Evolutionary conservation across 2,888 invertebrate genomes (phyloP), one percentile per base, ranked within the genome.

Genomic region (Toxonevra muliebris): DNA sequence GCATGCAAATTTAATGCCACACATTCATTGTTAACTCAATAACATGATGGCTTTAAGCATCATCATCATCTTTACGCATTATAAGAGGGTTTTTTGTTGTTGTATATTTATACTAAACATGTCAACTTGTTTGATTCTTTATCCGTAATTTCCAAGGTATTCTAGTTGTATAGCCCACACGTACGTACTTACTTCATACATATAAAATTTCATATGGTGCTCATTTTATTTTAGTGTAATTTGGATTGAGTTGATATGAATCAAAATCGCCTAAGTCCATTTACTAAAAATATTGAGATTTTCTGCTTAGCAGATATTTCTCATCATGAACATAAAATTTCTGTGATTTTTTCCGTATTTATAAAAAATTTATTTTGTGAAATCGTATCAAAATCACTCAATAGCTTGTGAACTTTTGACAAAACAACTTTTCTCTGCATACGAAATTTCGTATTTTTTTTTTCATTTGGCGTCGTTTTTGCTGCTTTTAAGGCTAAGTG

Each of bases 71-170:
- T 64, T 48, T 20, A 50, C n/a, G 64, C 19, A 10, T 41, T 17
- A 9, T 58, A 13, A 20, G 20, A 17, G 13, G 13, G 8, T 17
- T 42, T 9, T 13, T 20, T 50, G 52, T 13, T 9, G 20, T 43
- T 62, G 40, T 17, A 7, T 65, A 50, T 65, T 58, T 65, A 48
- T 58, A 58, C 54, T 53, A 53, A 65, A 65, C 53, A 60, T 60
- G 65, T 53, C 65, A 65, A 65, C 60, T 65, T 62, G 50, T 60
- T 71, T 69, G 53, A 71, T 73, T 75, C 69, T 73, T 70, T 69
- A 74, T 73, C 70, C 69, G 71, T 71, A 69, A 71, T 72, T 63
- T 70, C 69, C 74, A 71, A 71, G 73, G 77, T 61, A 72, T 73
- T 73, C 73, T 73, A 65, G 62, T 71, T 65, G 30, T 7, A 30